These are phyloP conservation scores for Orthonevra nobilis DNA, from an alignment of 2,888 invertebrate species.

Conservation along the genomic window DNA sequence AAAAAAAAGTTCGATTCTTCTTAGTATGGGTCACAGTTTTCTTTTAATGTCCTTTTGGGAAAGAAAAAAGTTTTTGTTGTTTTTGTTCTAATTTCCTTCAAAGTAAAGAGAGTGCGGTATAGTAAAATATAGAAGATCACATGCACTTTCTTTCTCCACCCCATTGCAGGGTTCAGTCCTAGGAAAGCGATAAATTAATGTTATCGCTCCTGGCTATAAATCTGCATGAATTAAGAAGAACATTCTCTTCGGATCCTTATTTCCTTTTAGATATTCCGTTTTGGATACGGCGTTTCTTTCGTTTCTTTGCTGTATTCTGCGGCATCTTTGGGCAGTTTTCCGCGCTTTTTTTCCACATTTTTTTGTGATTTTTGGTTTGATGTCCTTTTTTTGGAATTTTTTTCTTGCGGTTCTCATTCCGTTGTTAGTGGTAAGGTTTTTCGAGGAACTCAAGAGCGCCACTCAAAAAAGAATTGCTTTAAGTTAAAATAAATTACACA, in stretches of 20 bases:
- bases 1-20: constrained; percentile 45
- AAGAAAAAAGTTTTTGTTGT: constrained; percentile 17
- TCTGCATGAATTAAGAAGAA: constrained; percentile 74
- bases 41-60: constrained; percentile 8
- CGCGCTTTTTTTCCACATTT: constrained; percentile 43
- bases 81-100: too few relatives aligned
- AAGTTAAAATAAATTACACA: too few relatives aligned
- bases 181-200: constrained; percentile 74
- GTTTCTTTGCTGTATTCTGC: constrained; percentile 31
- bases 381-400: too few relatives aligned
- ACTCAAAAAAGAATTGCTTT: constrained; percentile 43
- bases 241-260: constrained; percentile 68
- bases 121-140: constrained; percentile 62
- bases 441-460: too few relatives aligned
- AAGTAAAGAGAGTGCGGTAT: constrained; percentile 33
- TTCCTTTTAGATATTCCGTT: constrained; percentile 68
- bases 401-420: too few relatives aligned
- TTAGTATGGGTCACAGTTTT: constrained; percentile 45
- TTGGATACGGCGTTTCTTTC: constrained; percentile 54
- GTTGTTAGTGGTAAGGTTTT: too few relatives aligned
- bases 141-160: constrained; percentile 59
- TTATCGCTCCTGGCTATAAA: constrained; percentile 75
- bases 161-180: constrained; percentile 23
- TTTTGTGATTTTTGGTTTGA: constrained; percentile 41
- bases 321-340: constrained; percentile 55